A percentile compares a stretch with the other conserved stretches of the same genome.
Conservation (phyloP, 2,888 invertebrate species). For the Tipula helvola region DNA sequence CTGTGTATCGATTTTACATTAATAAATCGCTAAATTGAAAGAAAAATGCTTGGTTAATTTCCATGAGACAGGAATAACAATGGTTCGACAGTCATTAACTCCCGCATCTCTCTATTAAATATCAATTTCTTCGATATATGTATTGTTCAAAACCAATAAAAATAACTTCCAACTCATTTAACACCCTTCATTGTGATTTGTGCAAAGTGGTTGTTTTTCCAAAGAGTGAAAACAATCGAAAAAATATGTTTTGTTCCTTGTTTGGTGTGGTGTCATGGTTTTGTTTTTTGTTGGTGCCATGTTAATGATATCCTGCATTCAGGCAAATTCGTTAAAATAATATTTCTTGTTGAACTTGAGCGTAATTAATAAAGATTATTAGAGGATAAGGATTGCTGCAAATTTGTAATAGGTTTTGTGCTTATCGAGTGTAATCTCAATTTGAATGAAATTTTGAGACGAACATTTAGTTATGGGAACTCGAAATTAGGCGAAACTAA, state of each 20-base stretch:
- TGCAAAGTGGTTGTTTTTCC: not conserved
- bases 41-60: not conserved
- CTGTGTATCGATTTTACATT: not conserved
- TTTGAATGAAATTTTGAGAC: no score
- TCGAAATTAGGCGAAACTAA: no score
- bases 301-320: not conserved
- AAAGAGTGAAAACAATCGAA: not conserved
- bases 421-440: no score
- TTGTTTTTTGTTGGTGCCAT: not conserved
- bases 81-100: not conserved
- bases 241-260: not conserved
- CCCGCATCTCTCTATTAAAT: not conserved
- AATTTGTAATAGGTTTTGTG: no score
- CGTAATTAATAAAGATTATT: not conserved
- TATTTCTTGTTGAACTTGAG: not conserved
- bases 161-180: slow-evolving; percentile 14
- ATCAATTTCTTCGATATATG: not conserved
- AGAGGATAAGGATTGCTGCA: not conserved
- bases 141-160: not conserved
- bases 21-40: not conserved
- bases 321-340: not conserved
- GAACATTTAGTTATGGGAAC: no score
- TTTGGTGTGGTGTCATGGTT: not conserved
- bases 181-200: slow-evolving; percentile 12
- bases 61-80: not conserved